These are phyloP conservation scores for Ginglymostoma cirratum DNA, from an alignment of 2,113 vertebrate species.

Conservation along the genomic window DNA sequence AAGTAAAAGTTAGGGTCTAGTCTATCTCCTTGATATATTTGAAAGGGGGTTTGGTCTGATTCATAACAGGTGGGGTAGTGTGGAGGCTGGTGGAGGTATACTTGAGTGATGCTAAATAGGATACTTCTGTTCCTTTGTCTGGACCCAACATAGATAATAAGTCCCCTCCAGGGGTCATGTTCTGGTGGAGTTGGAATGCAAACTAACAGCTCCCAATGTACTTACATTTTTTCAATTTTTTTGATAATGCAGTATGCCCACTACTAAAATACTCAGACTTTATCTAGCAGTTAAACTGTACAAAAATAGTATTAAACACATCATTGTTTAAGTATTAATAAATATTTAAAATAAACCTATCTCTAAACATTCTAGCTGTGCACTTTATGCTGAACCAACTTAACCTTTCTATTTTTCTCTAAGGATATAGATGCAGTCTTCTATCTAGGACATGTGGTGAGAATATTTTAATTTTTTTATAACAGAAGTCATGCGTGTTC, in stretches of 20 bases:
- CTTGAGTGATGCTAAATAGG: not conserved
- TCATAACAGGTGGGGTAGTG: no score
- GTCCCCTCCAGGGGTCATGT: not conserved
- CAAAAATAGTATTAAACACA: not conserved
- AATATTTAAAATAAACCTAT: not conserved
- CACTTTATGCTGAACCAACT: not conserved
- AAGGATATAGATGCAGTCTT: not conserved
- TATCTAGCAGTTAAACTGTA: not conserved
- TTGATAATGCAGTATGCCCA: not conserved
- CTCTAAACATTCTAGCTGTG: not conserved
- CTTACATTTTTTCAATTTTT: not conserved
- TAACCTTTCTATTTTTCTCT: not conserved
- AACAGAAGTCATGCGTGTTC: not conserved
- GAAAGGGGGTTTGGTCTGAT: no score
- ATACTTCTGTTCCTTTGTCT: not conserved
- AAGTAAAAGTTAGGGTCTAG: no score
- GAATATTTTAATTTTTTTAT: not conserved
- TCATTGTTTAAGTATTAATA: not conserved
- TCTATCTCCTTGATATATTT: no score
- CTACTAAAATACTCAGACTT: not conserved
- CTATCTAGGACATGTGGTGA: not conserved
- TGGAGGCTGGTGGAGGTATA: not conserved
- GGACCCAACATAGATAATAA: not conserved
- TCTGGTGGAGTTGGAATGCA: not conserved
- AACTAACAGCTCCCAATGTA: not conserved